Evolutionary conservation across 2,113 vertebrate species (phyloP).

Genomic region (Oreotrochilus melanogaster): DNA sequence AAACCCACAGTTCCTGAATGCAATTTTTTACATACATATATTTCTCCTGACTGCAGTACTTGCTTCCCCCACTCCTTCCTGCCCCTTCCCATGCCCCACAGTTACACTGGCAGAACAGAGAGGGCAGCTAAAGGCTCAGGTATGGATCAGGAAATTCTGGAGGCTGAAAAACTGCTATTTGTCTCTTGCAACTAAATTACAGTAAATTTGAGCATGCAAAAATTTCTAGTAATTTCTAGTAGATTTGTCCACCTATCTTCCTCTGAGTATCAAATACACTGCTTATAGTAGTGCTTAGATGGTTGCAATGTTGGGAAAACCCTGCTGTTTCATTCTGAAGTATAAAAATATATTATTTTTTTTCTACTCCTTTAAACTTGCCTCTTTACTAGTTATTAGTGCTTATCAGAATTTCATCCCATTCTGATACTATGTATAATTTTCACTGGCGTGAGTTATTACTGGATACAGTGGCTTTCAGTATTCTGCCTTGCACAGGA

Average conservation of each 20-base stretch:
- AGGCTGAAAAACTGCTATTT: background rate
- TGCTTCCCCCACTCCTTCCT: background rate
- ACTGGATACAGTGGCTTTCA: background rate
- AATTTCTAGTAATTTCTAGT: background rate
- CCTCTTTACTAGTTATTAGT: background rate
- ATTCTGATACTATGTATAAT: background rate
- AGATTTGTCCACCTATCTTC: background rate
- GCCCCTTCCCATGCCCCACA: background rate
- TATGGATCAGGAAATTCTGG: background rate
- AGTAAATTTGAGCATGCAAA: background rate
- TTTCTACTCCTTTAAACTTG: background rate
- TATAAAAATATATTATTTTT: background rate
- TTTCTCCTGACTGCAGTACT: background rate
- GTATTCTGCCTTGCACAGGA: background rate
- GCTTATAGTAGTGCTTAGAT: background rate
- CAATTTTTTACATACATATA: accelerated
- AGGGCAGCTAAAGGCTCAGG: accelerated
- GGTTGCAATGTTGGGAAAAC: background rate
- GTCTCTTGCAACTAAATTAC: background rate
- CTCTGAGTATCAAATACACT: background rate
- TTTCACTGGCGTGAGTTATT: background rate
- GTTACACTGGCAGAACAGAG: background rate
- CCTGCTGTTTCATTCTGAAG: background rate
- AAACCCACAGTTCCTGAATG: background rate
- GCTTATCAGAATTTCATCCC: background rate